Base-by-base conservation (phyloP, 2,888 invertebrate genomes). In the Drosophila atroscutellata region DNA sequence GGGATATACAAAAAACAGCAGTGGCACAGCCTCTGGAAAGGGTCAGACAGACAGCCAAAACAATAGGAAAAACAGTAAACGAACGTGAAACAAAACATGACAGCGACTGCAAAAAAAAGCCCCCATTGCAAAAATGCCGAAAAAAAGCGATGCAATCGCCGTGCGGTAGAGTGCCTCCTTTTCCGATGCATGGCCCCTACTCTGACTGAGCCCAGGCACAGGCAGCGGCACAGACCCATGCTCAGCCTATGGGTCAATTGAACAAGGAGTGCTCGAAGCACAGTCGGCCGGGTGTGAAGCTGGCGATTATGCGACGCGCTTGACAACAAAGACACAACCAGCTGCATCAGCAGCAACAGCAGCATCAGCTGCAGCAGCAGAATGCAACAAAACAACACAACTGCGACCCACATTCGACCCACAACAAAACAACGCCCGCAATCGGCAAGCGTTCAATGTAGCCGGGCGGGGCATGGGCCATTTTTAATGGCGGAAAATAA, bases 401-500 rank as follows among this genome's bases (percentile, higher is more conserved):
- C 59, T 83, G 81, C 91, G 91, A 91, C 91, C 91, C 91, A 91
- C 90, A 90, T 91, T 90, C 91, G 84, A 83, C 84, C 83, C 89
- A 81, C 82, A 87, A 81, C 75, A 72, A 84, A 77, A 79, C 73
- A 69, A 77, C 71, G 61, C 68, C 79, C 67, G 54, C 52, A 28
- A 54, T 34, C 45, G 51, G 49, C 30, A 26, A 42, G 24, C 18
- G 45, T 59, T 59, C 58, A 36, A 28, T 42, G 45, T 28, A 34
- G 28, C 8, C 30, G 26, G 60, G 51, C 28, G 51, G 49, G 57
- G 75, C 73, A 64, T 65, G 70, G 80, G 68, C 66, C 54, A 77
- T 64, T 89, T 89, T 91, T 90, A 91, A 91, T 90, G 87, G 89
- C 80, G 78, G 72, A 84, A 87, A 89, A 83, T 62, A 77, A 75